These are phyloP conservation scores for Phalloptychus januarius DNA, from an alignment of 2,797 vertebrate genomes.

Conservation along the genomic window DNA sequence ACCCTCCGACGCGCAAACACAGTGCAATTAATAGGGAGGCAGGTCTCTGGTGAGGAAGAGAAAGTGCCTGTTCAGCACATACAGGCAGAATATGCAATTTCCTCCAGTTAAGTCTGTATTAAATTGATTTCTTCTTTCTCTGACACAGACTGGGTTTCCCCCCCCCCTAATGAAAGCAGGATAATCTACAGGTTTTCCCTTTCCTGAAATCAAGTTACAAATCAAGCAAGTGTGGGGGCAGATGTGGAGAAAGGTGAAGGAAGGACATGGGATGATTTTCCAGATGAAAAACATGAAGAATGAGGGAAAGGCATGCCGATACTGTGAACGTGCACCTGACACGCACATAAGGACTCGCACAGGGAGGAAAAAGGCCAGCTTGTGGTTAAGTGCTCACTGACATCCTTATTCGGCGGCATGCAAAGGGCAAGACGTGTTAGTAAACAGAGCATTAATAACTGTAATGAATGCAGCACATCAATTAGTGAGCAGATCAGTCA, in stretches of 20 bases:
- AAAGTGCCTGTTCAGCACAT: conserved; percentile 83
- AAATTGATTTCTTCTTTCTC: conserved; percentile 89
- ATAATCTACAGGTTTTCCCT: conserved; percentile 86
- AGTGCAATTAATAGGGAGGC: conserved; percentile 80
- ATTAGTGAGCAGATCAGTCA: conserved; percentile 55
- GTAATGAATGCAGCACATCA: conserved; percentile 67
- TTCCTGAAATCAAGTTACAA: conserved; percentile 85
- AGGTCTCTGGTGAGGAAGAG: conserved; percentile 76
- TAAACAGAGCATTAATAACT: conserved; percentile 55
- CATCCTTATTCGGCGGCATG: conserved; percentile 35
- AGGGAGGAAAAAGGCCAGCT: conserved; percentile 32
- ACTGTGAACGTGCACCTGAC: conserved; percentile 42
- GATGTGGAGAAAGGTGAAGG: conserved; percentile 76
- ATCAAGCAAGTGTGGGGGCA: conserved; percentile 78
- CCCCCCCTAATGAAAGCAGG: conserved; percentile 82
- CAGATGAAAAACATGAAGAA: conserved; percentile 75
- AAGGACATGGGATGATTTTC: conserved; percentile 77
- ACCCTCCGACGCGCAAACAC: conserved; percentile 58
- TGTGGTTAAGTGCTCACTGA: conserved; percentile 43
- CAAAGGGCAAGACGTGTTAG: conserved; percentile 36
- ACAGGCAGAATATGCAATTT: conserved; percentile 88
- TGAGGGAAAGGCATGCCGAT: conserved; percentile 56
- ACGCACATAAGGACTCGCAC: conserved; percentile 23
- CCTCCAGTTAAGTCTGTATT: conserved; percentile 89
- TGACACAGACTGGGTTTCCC: conserved; percentile 81